Evolutionary conservation across 2,888 invertebrate genomes (phyloP).

Genomic region (Matsumyia berberina): DNA sequence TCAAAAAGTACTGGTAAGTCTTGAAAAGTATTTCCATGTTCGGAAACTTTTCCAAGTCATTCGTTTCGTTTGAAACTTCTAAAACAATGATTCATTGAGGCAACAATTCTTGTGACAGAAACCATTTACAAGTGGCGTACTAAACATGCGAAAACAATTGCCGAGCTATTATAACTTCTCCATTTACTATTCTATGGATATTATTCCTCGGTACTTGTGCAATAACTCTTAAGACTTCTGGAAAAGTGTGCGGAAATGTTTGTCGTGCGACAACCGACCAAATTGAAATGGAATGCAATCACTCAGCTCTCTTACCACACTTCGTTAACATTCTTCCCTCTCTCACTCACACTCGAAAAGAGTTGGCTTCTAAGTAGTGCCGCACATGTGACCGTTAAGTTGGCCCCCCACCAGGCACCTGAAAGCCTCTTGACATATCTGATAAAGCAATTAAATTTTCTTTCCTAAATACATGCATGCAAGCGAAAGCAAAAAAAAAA

Average conservation of each 20-base stretch:
- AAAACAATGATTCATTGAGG: slow-evolving; percentile 17
- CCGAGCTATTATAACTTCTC: slow-evolving; percentile 1
- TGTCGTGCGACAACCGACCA: slow-evolving; percentile 37
- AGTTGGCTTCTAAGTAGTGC: background rate
- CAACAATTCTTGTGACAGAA: slow-evolving; percentile 28
- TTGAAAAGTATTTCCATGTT: background rate
- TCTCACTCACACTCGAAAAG: background rate
- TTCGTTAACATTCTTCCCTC: slow-evolving; percentile 4
- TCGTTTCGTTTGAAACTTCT: background rate
- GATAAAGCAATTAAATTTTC: slow-evolving; percentile 49
- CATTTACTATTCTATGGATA: background rate
- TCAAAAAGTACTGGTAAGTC: background rate
- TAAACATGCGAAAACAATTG: slow-evolving; percentile 29
- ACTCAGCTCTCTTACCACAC: slow-evolving; percentile 5
- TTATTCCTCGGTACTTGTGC: background rate
- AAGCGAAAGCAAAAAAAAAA: slow-evolving; percentile 20
- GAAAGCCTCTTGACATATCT: slow-evolving; percentile 41
- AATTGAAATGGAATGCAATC: slow-evolving; percentile 42
- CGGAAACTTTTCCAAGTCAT: background rate
- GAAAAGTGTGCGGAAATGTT: slow-evolving; percentile 42
- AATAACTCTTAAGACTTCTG: slow-evolving; percentile 8
- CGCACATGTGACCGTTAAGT: slow-evolving; percentile 18
- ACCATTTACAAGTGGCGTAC: slow-evolving; percentile 1
- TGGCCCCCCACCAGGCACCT: background rate
- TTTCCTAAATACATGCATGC: slow-evolving; percentile 40